A percentile compares a stretch with the other conserved stretches of the same genome.
phyloP scores from a whole-genome alignment of 2,113 vertebrate genomes.

The Brachyistius frenatus region DNA sequence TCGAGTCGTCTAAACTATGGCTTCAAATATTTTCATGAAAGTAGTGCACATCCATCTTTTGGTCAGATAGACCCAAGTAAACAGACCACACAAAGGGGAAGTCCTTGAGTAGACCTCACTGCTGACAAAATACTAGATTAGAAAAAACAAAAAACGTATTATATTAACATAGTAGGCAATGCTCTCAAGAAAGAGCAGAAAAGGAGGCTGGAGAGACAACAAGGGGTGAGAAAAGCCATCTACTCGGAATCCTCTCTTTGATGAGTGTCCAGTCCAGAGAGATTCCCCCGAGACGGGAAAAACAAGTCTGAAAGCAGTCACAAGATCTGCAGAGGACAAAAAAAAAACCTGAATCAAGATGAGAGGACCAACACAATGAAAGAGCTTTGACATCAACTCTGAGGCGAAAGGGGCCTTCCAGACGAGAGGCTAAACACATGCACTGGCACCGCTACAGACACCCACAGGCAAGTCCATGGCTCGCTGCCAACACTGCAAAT shows the following conservation, averaged over 20 bases:
- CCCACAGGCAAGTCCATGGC: slow-evolving; percentile 83
- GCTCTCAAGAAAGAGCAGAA: slow-evolving; percentile 33
- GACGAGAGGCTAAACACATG: slow-evolving; percentile 86
- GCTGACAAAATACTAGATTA: slow-evolving; percentile 20
- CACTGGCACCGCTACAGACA: slow-evolving; percentile 84
- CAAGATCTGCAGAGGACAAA: slow-evolving; percentile 60
- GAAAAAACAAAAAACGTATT: neutral
- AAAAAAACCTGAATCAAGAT: slow-evolving; percentile 73
- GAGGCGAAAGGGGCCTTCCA: slow-evolving; percentile 78
- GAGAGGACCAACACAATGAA: slow-evolving; percentile 75
- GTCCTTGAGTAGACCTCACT: slow-evolving; percentile 3
- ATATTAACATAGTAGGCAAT: slow-evolving; percentile 34
- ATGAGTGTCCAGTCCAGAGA: slow-evolving; percentile 51
- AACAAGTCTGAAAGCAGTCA: slow-evolving; percentile 66
- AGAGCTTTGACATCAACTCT: slow-evolving; percentile 79
- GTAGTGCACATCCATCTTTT: slow-evolving; percentile 20
- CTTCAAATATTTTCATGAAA: slow-evolving; percentile 42
- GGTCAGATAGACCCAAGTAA: slow-evolving; percentile 26
- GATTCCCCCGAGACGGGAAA: slow-evolving; percentile 58
- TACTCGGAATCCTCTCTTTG: slow-evolving; percentile 54
- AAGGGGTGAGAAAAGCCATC: slow-evolving; percentile 46
- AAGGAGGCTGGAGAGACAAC: slow-evolving; percentile 43
- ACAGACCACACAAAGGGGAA: slow-evolving; percentile 17
- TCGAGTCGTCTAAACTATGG: slow-evolving; percentile 37
- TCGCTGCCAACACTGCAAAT: slow-evolving; percentile 77